These are phyloP conservation scores for Rhopalosiphum nymphaeae DNA, from an alignment of 2,888 invertebrate species.

Conservation along the genomic window DNA sequence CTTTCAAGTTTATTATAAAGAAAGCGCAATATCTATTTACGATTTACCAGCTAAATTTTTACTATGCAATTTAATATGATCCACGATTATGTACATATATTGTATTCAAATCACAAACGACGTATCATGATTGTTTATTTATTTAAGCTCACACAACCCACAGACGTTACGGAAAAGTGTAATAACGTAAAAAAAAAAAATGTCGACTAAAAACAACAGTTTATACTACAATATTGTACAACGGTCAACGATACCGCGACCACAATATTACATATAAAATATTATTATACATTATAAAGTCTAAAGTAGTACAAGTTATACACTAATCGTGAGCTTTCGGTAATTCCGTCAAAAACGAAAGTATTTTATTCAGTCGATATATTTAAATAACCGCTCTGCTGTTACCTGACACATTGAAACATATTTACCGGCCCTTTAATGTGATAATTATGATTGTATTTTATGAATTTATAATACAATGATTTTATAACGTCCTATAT, in stretches of 20 bases:
- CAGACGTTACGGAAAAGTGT: no score
- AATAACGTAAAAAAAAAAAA: no score
- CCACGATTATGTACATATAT: background rate
- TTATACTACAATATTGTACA: background rate
- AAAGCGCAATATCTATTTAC: background rate
- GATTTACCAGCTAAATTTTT: no score
- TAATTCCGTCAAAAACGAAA: background rate
- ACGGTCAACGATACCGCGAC: background rate
- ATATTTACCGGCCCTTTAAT: background rate
- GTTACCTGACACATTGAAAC: background rate
- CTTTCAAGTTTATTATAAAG: background rate
- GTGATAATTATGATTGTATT: background rate
- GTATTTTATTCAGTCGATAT: background rate
- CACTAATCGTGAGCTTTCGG: background rate
- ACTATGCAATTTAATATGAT: background rate
- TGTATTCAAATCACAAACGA: background rate
- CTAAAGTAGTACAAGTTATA: background rate
- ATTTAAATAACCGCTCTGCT: background rate
- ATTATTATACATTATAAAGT: background rate
- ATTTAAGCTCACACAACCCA: background rate
- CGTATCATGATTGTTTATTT: background rate
- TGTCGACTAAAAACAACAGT: background rate
- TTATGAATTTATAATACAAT: background rate
- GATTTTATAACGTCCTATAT: background rate
- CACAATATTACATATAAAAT: background rate